These are phyloP conservation scores for Ellobium chinense DNA, from an alignment of 2,888 invertebrate genomes.

Conservation along the genomic window DNA sequence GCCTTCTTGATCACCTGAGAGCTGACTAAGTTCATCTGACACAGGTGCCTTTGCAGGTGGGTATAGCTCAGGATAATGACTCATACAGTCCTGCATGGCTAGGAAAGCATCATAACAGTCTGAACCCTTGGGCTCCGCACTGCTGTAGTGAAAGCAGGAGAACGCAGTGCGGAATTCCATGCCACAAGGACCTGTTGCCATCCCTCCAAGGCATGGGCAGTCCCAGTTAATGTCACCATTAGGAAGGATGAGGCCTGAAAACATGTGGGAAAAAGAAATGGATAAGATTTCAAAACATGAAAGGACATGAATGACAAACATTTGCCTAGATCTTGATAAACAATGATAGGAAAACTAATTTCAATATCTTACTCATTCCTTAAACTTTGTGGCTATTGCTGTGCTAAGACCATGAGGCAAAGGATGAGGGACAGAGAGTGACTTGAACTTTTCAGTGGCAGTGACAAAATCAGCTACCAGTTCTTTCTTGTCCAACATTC, in stretches of 20 bases:
- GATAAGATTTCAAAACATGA: background rate
- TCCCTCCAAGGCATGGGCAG: slow-evolving; percentile 97
- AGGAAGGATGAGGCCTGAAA: slow-evolving; percentile 88
- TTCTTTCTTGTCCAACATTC: too few relatives aligned
- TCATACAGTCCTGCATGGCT: slow-evolving; percentile 91
- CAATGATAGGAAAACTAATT: too few relatives aligned
- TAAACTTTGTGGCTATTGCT: too few relatives aligned
- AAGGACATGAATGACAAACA: too few relatives aligned
- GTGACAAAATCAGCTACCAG: too few relatives aligned
- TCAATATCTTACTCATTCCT: too few relatives aligned
- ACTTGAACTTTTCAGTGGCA: too few relatives aligned
- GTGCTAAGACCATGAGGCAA: too few relatives aligned
- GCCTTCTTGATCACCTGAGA: background rate
- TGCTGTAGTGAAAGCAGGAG: slow-evolving; percentile 92
- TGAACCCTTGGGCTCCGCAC: slow-evolving; percentile 92
- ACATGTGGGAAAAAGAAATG: background rate
- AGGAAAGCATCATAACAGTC: slow-evolving; percentile 91
- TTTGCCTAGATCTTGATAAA: too few relatives aligned
- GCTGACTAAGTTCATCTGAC: slow-evolving; percentile 24
- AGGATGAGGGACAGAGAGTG: too few relatives aligned
- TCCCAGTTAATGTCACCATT: slow-evolving; percentile 97
- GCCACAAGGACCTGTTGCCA: slow-evolving; percentile 98
- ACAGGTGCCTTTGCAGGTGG: slow-evolving; percentile 44
- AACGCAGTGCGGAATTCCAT: slow-evolving; percentile 95
- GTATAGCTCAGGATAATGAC: slow-evolving; percentile 91